Conservation (phyloP, 92 coral and sea anemone genomes). For the Zoanthus solanderi region DNA sequence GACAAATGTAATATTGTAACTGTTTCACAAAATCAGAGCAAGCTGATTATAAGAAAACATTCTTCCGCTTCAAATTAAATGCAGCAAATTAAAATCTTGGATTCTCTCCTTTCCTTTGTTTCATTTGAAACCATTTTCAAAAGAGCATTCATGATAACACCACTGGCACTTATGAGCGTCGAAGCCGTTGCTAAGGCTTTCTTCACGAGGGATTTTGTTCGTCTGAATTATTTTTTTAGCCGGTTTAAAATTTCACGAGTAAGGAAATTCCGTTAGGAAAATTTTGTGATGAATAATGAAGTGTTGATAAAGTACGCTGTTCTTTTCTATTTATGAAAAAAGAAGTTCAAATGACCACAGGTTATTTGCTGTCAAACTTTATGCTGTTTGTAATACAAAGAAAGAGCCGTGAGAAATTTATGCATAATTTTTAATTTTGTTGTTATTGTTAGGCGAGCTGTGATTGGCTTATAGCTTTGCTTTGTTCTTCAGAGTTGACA, state of each 20-base stretch:
- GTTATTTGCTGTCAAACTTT: constrained; percentile 11
- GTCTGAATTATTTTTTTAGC: neutral
- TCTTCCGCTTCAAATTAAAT: neutral
- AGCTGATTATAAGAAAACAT: neutral
- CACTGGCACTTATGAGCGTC: neutral
- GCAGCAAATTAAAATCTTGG: neutral
- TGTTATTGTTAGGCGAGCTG: neutral
- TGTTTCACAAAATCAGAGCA: constrained; percentile 6
- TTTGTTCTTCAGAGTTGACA: neutral
- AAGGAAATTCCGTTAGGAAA: neutral
- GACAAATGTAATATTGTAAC: constrained; percentile 6
- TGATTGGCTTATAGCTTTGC: constrained; percentile 1
- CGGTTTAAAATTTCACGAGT: neutral
- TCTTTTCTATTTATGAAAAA: neutral
- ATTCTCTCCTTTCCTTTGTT: neutral
- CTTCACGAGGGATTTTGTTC: neutral
- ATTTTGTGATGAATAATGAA: too few species aligned
- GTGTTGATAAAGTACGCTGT: neutral
- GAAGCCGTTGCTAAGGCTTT: neutral
- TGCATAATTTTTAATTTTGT: neutral
- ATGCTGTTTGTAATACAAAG: neutral
- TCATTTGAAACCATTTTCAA: neutral
- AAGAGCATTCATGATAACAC: neutral
- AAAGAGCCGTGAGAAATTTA: neutral
- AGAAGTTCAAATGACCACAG: neutral